Percentiles rank a stretch among this genome's conserved stretches.
These are phyloP conservation scores for Sebastes dallii DNA, from an alignment of 2,797 vertebrate species.

Conservation along the genomic window DNA sequence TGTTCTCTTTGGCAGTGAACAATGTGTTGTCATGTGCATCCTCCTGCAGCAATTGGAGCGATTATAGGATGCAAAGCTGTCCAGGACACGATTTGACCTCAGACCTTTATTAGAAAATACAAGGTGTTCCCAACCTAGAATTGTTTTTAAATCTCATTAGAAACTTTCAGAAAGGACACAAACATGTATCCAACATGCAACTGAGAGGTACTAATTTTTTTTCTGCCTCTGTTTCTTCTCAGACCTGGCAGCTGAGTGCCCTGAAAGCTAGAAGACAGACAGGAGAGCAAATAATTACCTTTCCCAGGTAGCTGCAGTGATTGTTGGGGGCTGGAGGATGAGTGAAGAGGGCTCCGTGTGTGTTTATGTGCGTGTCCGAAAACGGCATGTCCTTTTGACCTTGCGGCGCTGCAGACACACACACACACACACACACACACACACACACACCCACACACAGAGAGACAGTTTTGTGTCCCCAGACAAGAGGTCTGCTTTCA, in stretches of 20 bases:
- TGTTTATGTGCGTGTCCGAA: constrained; percentile 46
- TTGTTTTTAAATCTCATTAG: neutral
- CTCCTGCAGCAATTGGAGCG: neutral
- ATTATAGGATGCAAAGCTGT: neutral
- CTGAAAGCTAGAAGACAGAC: constrained; percentile 71
- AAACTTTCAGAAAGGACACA: neutral
- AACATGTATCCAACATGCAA: neutral
- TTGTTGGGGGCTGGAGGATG: constrained; percentile 66
- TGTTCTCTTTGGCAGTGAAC: neutral
- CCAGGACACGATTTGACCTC: neutral
- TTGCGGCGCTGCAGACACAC: constrained; percentile 61
- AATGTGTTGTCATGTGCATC: neutral
- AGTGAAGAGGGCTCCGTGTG: constrained; percentile 67
- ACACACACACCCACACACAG: neutral
- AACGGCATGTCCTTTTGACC: constrained; percentile 77
- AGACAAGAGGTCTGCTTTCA: constrained; percentile 82
- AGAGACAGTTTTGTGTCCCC: constrained; percentile 78
- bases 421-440: neutral
- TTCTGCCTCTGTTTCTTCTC: constrained; percentile 46
- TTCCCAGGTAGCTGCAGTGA: constrained; percentile 76
- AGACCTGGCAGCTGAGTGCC: constrained; percentile 36
- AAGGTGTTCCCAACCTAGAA: neutral
- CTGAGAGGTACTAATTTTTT: neutral
- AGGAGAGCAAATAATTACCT: constrained; percentile 82
- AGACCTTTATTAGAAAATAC: neutral